Conservation (phyloP, 1,140 invertebrate species). For the Pomphorhynchus laevis region DNA sequence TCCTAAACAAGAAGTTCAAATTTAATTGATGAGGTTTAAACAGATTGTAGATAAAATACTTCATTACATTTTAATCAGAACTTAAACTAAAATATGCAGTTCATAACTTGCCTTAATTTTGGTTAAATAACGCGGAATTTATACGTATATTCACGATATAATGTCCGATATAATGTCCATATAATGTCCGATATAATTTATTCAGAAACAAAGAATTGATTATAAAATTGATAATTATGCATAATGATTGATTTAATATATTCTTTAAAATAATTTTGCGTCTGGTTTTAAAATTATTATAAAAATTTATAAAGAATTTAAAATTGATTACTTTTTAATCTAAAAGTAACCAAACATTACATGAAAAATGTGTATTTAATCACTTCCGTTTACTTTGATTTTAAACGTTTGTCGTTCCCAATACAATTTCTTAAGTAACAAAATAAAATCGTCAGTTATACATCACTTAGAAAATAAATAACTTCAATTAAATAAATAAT, state of each 20-base stretch:
- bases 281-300: too few relatives aligned
- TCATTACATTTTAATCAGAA: background rate
- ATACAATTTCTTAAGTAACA: too few relatives aligned
- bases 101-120: background rate
- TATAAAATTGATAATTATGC: background rate
- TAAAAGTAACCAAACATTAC: too few relatives aligned
- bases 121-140: background rate
- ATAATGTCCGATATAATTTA: background rate
- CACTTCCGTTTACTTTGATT: too few relatives aligned
- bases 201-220: too few relatives aligned
- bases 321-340: too few relatives aligned
- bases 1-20: conserved; percentile 25
- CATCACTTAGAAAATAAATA: too few relatives aligned
- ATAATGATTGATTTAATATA: background rate
- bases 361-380: too few relatives aligned
- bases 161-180: background rate
- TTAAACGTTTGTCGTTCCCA: too few relatives aligned
- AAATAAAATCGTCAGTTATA: too few relatives aligned
- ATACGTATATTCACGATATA: background rate
- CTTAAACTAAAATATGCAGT: background rate
- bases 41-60: background rate
- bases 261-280: background rate
- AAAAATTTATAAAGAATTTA: too few relatives aligned
- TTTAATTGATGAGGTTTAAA: background rate
- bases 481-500: too few relatives aligned